Evolutionary conservation across 2,888 invertebrate genomes (phyloP).

Genomic region (Criorhina ranunculi): DNA sequence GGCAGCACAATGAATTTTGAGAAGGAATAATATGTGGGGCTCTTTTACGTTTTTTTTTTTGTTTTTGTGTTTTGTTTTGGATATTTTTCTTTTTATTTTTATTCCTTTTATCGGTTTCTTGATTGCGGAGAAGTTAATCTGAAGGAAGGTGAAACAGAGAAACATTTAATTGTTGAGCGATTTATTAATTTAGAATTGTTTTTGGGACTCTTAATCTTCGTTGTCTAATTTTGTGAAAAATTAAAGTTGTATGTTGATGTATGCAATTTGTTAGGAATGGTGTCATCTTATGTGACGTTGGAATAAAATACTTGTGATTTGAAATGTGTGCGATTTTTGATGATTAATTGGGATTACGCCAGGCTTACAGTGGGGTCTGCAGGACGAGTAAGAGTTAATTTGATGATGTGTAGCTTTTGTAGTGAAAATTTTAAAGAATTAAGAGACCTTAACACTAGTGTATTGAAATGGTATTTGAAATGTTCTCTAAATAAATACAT

Average conservation of each 20-base stretch:
- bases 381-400: too few species aligned
- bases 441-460: too few species aligned
- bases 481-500: too few species aligned
- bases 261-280: not conserved
- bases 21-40: conserved; percentile 65
- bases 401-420: too few species aligned
- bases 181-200: conserved; percentile 51
- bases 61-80: conserved; percentile 54
- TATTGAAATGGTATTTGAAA: too few species aligned
- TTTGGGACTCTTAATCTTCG: conserved; percentile 17
- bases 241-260: not conserved
- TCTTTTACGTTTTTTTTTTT: conserved; percentile 28
- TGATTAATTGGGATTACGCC: too few species aligned
- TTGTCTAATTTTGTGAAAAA: conserved; percentile 1
- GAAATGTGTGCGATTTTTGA: too few species aligned
- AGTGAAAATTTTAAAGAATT: too few species aligned
- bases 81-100: conserved; percentile 59
- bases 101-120: conserved; percentile 66
- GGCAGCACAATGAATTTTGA: conserved; percentile 68
- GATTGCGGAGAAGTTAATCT: conserved; percentile 45
- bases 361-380: too few species aligned
- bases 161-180: conserved; percentile 55
- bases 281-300: not conserved
- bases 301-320: not conserved
- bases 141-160: conserved; percentile 23